A percentile compares a stretch with the other conserved stretches of the same genome.
phyloP scores from a whole-genome alignment of 2,113 vertebrate genomes.

The Sus scrofa region T2T-Sscrofa CM000824.6:130097001-130097500 shows the following conservation, averaged over 20 bases:
- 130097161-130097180: constrained; percentile 5
- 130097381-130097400: background rate
- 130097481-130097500: background rate
- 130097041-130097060: constrained; percentile 75
- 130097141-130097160: background rate
- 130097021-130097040: constrained; percentile 68
- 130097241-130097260: background rate
- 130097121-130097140: constrained; percentile 3
- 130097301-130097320: background rate
- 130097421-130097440: background rate
- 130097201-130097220: background rate
- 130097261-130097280: background rate
- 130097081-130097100: constrained; percentile 49
- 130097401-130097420: background rate
- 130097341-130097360: background rate
- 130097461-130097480: background rate
- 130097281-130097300: background rate
- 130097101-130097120: constrained; percentile 29
- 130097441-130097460: background rate
- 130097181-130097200: background rate
- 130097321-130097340: background rate
- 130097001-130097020: constrained; percentile 76
- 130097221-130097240: background rate
- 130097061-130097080: constrained; percentile 65
- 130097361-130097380: background rate